Percentiles rank a stretch among this genome's conserved stretches.
Conservation (phyloP, 2,113 vertebrate genomes). For the Ptilonorhynchus violaceus region DNA sequence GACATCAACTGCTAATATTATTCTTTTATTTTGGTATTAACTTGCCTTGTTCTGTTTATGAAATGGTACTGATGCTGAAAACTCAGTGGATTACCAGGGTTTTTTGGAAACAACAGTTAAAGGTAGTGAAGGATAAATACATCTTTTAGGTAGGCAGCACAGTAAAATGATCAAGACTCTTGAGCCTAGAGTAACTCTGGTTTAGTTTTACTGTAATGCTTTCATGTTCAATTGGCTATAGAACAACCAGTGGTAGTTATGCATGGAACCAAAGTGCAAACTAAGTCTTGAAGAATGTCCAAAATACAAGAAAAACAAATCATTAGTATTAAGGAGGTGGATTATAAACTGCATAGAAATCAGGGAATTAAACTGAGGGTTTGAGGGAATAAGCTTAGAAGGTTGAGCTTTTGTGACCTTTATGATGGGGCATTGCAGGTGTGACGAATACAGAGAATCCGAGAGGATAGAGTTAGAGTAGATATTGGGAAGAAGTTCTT, state of each 20-base stretch:
- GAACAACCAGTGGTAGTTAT: neutral
- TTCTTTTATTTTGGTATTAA: neutral
- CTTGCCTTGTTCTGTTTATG: neutral
- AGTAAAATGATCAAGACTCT: neutral
- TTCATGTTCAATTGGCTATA: neutral
- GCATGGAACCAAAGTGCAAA: neutral
- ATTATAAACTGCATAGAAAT: neutral
- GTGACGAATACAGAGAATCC: neutral
- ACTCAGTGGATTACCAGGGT: neutral
- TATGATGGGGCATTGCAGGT: neutral
- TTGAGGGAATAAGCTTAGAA: neutral
- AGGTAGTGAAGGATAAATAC: neutral
- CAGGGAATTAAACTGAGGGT: neutral
- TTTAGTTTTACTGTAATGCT: neutral
- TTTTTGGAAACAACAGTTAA: neutral
- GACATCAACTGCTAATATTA: neutral
- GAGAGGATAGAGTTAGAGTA: neutral
- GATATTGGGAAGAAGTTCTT: neutral
- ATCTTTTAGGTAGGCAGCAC: fast-evolving
- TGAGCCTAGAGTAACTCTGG: neutral
- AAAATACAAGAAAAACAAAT: neutral
- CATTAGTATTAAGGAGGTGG: neutral
- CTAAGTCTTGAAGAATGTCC: neutral
- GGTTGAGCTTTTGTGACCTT: neutral
- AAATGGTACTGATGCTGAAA: neutral